A percentile compares a stretch with the other conserved stretches of the same genome.
These are phyloP conservation scores for Drosophila atripex DNA, from an alignment of 2,888 invertebrate species.

Conservation along the genomic window DNA sequence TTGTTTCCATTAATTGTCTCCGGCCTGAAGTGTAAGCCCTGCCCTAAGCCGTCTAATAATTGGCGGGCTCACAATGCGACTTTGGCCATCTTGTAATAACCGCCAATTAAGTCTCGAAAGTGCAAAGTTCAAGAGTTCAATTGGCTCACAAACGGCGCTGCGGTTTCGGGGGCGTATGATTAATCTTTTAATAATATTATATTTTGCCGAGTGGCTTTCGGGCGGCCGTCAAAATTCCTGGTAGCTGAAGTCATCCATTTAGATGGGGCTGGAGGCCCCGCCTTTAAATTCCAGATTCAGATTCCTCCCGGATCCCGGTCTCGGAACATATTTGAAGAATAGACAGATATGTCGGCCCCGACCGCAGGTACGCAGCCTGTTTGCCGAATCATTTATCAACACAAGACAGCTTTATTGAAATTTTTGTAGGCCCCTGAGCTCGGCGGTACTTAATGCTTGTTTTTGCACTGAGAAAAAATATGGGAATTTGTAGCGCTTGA, in stretches of 20 bases:
- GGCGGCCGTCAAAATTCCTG: slow-evolving; percentile 13
- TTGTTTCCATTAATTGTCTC: not conserved
- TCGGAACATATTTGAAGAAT: slow-evolving; percentile 8
- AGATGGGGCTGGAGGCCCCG: not conserved
- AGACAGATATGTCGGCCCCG: slow-evolving; percentile 24
- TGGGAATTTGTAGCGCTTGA: too few relatives aligned
- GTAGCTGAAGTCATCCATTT: slow-evolving; percentile 34
- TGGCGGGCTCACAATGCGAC: slow-evolving; percentile 20
- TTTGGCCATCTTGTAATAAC: slow-evolving; percentile 15
- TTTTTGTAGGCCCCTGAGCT: slow-evolving; percentile 29
- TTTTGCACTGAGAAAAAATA: not conserved
- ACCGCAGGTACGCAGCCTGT: not conserved
- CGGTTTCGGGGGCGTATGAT: slow-evolving; percentile 56
- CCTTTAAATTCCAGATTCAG: slow-evolving; percentile 19
- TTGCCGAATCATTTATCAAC: slow-evolving; percentile 68
- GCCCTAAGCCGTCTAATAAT: slow-evolving; percentile 13
- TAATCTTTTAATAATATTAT: slow-evolving; percentile 51
- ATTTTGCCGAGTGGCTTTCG: slow-evolving; percentile 11
- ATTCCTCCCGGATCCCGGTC: not conserved
- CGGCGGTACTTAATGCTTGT: slow-evolving; percentile 3
- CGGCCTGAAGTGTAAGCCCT: not conserved
- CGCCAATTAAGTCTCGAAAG: slow-evolving; percentile 30
- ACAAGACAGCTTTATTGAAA: slow-evolving; percentile 67
- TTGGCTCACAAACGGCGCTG: slow-evolving; percentile 24
- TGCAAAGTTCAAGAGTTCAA: slow-evolving; percentile 42